phyloP scores from a whole-genome alignment of 2,888 invertebrate species.

The Mesorhabditis sp. region DNA sequence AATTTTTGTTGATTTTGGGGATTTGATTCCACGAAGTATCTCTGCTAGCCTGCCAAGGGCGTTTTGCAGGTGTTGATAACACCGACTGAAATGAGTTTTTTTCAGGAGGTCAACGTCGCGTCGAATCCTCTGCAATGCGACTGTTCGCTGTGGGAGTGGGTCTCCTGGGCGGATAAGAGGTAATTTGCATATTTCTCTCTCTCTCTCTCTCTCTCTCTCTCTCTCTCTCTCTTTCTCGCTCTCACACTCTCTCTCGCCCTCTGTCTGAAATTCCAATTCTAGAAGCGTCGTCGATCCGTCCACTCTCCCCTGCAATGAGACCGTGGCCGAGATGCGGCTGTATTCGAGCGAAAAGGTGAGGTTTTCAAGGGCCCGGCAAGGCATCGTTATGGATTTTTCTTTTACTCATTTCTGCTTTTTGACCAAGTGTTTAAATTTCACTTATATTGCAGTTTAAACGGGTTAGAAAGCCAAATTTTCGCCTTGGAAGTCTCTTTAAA shows the following conservation, averaged over 20 bases:
- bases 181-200: neutral
- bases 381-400: no score
- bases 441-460: no score
- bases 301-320: neutral
- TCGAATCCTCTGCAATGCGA: constrained; percentile 49
- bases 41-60: no score
- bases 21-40: no score
- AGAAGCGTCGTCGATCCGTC: neutral
- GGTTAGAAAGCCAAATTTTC: no score
- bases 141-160: constrained; percentile 41
- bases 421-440: no score
- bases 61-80: no score
- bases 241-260: neutral
- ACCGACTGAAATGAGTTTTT: no score
- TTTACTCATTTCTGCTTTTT: no score
- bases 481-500: no score
- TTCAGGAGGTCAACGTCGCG: constrained; percentile 47
- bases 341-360: neutral
- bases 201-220: neutral
- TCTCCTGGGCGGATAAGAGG: constrained; percentile 27
- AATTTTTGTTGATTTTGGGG: no score
- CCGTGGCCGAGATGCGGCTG: neutral
- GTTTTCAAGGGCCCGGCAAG: no score
- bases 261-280: neutral
- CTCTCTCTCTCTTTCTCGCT: neutral